These are phyloP conservation scores for Baronia brevicornis DNA, from an alignment of 2,888 invertebrate species.

Conservation along the genomic window DNA sequence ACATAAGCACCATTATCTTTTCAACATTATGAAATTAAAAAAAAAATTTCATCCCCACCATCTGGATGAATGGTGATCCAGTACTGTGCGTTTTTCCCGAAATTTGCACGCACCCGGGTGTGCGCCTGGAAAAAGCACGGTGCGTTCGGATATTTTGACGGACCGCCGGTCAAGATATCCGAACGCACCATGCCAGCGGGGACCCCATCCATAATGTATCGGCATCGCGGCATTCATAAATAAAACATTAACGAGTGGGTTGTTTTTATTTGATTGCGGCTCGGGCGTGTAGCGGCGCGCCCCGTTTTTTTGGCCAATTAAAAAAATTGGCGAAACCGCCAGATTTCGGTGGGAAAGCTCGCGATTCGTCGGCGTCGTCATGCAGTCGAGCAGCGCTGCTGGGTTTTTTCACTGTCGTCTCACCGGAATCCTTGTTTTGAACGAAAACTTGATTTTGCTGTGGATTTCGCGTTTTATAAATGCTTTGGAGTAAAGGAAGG, in stretches of 20 bases:
- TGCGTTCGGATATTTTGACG: too few species aligned
- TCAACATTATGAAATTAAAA: too few species aligned
- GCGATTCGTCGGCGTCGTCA: slow-evolving; percentile 39
- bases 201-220: slow-evolving; percentile 69
- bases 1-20: too few species aligned
- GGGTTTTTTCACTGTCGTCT: slow-evolving; percentile 42
- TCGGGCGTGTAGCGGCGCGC: slow-evolving; percentile 46
- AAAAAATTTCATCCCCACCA: too few species aligned
- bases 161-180: slow-evolving; percentile 71
- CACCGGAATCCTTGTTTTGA: slow-evolving; percentile 44
- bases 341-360: slow-evolving; percentile 66
- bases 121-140: slow-evolving; percentile 51
- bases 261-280: slow-evolving; percentile 71
- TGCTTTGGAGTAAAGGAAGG: too few species aligned
- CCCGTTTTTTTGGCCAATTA: slow-evolving; percentile 54
- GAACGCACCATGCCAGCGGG: slow-evolving; percentile 56
- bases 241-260: slow-evolving; percentile 70
- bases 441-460: slow-evolving; percentile 33
- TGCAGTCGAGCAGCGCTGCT: slow-evolving; percentile 49
- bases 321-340: slow-evolving; percentile 46
- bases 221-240: slow-evolving; percentile 59
- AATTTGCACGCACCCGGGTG: too few species aligned
- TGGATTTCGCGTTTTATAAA: slow-evolving; percentile 28
- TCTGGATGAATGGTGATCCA: too few species aligned
- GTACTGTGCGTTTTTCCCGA: too few species aligned